phyloP scores from a whole-genome alignment of 1,140 invertebrate species.

The Acarapis woodi region DNA sequence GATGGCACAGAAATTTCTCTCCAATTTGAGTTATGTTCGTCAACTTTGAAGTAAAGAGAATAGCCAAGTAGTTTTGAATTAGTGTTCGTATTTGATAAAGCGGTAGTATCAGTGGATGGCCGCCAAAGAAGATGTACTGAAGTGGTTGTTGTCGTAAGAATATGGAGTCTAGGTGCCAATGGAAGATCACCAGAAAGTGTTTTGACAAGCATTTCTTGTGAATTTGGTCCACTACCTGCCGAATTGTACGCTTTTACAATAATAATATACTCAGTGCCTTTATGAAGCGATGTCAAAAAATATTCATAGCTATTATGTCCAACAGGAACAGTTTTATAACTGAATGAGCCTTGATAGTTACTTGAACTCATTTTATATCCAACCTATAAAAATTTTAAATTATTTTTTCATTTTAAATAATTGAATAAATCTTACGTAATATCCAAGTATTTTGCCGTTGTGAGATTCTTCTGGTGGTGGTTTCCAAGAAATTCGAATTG shows the following conservation, averaged over 20 bases:
- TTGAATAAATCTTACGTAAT: conserved; percentile 49
- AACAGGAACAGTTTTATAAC: neutral
- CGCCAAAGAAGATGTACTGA: neutral
- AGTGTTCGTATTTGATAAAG: too few species aligned
- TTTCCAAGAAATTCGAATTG: conserved; percentile 73
- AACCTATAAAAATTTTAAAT: conserved; percentile 24
- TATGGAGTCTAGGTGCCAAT: conserved; percentile 5
- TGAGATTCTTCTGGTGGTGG: conserved; percentile 56
- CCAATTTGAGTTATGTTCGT: conserved; percentile 7
- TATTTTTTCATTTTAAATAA: conserved; percentile 14
- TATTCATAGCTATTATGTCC: conserved; percentile 9
- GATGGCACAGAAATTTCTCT: conserved; percentile 8
- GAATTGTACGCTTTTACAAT: conserved; percentile 14
- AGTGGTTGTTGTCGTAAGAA: neutral
- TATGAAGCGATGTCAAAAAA: conserved; percentile 11
- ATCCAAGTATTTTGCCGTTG: conserved; percentile 72
- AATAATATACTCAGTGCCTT: conserved; percentile 14
- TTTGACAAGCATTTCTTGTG: conserved; percentile 12
- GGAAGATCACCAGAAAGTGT: conserved; percentile 14
- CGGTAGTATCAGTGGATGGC: too few species aligned
- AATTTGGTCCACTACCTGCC: conserved; percentile 13
- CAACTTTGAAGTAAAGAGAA: conserved; percentile 10
- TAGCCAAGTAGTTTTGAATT: neutral
- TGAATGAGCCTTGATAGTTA: conserved; percentile 29
- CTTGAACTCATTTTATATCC: conserved; percentile 47